Conservation (phyloP, 2,113 vertebrate genomes). For the Elaphurus davidianus region DNA sequence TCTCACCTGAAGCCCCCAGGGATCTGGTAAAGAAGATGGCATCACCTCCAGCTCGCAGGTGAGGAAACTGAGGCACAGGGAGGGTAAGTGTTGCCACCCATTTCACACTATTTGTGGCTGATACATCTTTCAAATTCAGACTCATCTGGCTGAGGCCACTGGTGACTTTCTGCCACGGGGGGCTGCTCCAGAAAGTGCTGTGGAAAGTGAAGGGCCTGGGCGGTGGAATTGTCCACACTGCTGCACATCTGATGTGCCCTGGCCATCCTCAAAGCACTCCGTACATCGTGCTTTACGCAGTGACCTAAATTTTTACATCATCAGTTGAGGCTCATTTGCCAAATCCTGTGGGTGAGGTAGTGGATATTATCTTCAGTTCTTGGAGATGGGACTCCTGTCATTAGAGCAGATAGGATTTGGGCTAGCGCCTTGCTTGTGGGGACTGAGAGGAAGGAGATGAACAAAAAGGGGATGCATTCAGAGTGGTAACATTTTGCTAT, state of each 20-base stretch:
- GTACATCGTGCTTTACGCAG: neutral
- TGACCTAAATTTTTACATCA: neutral
- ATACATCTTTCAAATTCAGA: neutral
- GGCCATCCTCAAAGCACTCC: neutral
- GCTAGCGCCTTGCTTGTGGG: neutral
- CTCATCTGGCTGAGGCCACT: neutral
- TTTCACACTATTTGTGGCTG: neutral
- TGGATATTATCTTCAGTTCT: neutral
- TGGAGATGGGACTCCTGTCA: neutral
- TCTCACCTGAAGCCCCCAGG: neutral
- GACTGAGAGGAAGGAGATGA: neutral
- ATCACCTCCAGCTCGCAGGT: neutral
- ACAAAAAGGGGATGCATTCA: neutral
- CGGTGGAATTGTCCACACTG: neutral
- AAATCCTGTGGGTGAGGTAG: neutral
- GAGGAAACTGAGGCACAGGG: neutral
- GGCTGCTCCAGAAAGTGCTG: neutral
- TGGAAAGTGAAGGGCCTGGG: neutral
- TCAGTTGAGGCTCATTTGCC: neutral
- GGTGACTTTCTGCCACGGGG: neutral
- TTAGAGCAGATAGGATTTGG: neutral
- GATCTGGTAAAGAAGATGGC: neutral
- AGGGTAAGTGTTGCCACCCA: too few species aligned
- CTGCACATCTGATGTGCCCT: fast-evolving
- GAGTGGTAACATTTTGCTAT: neutral